These are phyloP conservation scores for Stegodyphus dumicola DNA, from an alignment of 1,140 invertebrate genomes.

Conservation along the genomic window DNA sequence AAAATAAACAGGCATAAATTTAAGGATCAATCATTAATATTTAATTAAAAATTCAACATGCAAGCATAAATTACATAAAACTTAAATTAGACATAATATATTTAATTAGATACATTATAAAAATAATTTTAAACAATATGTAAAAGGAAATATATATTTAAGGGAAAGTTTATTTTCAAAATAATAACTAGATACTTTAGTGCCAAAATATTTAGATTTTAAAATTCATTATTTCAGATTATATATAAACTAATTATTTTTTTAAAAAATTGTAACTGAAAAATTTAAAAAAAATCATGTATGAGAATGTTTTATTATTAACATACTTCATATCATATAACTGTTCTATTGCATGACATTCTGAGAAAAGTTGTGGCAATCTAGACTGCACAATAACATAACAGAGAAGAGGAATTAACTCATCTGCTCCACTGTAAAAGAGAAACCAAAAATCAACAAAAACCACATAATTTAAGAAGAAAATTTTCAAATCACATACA, in stretches of 20 bases:
- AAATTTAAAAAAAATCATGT: background rate
- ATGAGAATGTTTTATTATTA: background rate
- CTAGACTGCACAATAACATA: constrained; percentile 27
- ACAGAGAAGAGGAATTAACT: constrained; percentile 37
- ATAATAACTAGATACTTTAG: too few species aligned
- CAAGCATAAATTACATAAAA: too few species aligned
- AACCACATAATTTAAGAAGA: background rate
- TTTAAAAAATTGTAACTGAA: background rate
- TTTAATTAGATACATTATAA: too few species aligned
- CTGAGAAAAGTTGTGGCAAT: constrained; percentile 32
- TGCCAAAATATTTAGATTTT: background rate
- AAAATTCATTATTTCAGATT: too few species aligned
- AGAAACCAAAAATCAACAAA: background rate
- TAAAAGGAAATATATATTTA: too few species aligned
- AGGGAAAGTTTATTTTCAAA: too few species aligned
- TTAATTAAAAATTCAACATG: too few species aligned
- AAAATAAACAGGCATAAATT: too few species aligned
- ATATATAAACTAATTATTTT: background rate
- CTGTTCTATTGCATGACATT: constrained; percentile 45
- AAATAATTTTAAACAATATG: too few species aligned
- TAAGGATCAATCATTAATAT: too few species aligned
- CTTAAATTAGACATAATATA: too few species aligned
- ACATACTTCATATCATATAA: constrained; percentile 47
- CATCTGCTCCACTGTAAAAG: constrained; percentile 41
- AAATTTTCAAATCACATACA: too few species aligned